Base-by-base conservation (phyloP, 2,888 invertebrate genomes). In the Dynastes tityus region DNA sequence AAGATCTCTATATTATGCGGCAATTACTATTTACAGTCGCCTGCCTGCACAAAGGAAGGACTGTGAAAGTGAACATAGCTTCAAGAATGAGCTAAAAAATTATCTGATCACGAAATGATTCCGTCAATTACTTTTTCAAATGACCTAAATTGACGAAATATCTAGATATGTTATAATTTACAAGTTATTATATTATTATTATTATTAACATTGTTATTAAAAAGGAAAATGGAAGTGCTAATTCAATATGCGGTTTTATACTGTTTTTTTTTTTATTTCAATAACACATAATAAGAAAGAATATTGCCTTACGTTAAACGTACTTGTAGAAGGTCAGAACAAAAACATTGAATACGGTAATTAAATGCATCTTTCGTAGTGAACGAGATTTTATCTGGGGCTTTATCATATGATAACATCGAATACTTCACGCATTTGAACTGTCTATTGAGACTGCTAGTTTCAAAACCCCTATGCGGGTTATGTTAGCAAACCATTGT, bases 401-500 rank as follows among this genome's bases (percentile, higher is more conserved):
- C 58, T 40, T 27, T 58, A 73, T 73, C 58, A 71, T 73, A 73
- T 40, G 61, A 73, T 73, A 58, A 58, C 32, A 73, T 73, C 73
- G 40, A 58, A 73, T 73, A 73, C 1, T 45, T 73, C 58, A 73
- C 58, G 40, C 27, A 45, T 73, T 73, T 73, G 40, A 73, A 58
- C 58, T 58, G 58, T 58, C 55, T 73, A 73, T 73, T 40, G 58
- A 73, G 40, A 11, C 58, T 58, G 73, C 16, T 61, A 58, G 58
- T 73, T 73, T 73, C 58, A 16, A 73, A 73, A 58, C 58, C 22
- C 58, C 37, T 58, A n/a, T 73, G 73, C 73, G 73, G 73, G 73
- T 73, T 58, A 27, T 58, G 58, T 58, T 40, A 16, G 55, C n/a
- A 13, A 8, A 16, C 40, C 49, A 73, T 61, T 73, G 61, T 67